Evolutionary conservation across 2,888 invertebrate species (phyloP).

Genomic region (Tiliacea citrago): DNA sequence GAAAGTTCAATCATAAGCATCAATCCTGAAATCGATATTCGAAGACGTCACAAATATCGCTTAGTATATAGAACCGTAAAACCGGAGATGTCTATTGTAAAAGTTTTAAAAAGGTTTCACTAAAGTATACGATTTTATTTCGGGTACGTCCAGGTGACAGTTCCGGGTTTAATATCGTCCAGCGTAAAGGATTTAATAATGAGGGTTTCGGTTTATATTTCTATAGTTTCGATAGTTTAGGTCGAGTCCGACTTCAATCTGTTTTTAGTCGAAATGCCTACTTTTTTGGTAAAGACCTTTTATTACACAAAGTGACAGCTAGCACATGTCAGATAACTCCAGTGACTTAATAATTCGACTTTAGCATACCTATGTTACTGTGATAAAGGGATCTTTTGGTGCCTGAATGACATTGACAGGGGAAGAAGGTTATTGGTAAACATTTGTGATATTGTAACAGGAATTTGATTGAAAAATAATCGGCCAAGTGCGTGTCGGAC

Average conservation of each 20-base stretch:
- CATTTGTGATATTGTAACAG: background rate
- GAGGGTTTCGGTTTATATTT: background rate
- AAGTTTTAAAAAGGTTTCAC: conserved; percentile 21
- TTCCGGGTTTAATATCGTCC: conserved; percentile 14
- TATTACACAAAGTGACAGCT: no score
- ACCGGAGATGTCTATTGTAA: conserved; percentile 14
- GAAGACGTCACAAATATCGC: conserved; percentile 21
- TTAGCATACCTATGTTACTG: background rate
- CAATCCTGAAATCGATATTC: conserved; percentile 23
- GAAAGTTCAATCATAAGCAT: conserved; percentile 33
- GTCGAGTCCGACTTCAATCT: background rate
- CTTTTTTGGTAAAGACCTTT: no score
- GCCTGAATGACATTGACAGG: background rate
- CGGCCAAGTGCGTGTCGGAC: no score
- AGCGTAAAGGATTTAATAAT: conserved; percentile 5
- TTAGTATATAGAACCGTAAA: conserved; percentile 11
- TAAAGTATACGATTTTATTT: conserved; percentile 31
- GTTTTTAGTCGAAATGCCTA: background rate
- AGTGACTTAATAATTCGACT: no score
- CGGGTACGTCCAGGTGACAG: background rate
- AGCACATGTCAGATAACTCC: no score
- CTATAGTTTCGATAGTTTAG: no score
- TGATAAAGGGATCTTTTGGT: background rate
- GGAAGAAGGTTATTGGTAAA: background rate
- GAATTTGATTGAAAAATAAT: background rate